Base-by-base conservation (phyloP, 2,113 vertebrate species). In the Eulemur macaco region DNA sequence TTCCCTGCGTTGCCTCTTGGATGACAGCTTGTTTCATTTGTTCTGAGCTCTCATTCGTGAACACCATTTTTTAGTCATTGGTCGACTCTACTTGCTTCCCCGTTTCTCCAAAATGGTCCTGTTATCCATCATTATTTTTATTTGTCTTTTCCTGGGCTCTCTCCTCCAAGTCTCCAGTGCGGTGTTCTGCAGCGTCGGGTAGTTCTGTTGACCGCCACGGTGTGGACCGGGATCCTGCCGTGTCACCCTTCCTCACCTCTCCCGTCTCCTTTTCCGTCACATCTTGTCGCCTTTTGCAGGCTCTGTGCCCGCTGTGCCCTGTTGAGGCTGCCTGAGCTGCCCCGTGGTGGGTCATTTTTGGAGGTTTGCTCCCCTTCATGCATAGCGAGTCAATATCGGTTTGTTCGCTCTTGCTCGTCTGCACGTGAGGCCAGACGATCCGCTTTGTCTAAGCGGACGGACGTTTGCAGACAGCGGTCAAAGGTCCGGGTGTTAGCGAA, bases 241-340 rank as follows among this genome's bases (percentile, higher is more conserved):
- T 1, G 17, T 1, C 42, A 21, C 1, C 18, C n/a, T 6, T 10
- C 34, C 23, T 37, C 10, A 4, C 4, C 86, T 63, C 25, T 31
- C 23, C 23, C 4, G 0, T 21, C 6, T 3, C 20, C 60, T 27
- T 56, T 42, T 52, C 25, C 13, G 8, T 69, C 60, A 31, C 66
- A 7, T 56, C 63, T n/a, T 13, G 1, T 11, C 1, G 3, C n/a
- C 74, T 37, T 56, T 7, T 8, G 2, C 0, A 3, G 39, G 39
- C 13, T 8, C 54, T 7, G 1, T 10, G 10, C 15, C 58, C 42
- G 42, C 73, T 2, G 0, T 82, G 78, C 78, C n/a, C 27, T 29
- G 6, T 3, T 1, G 23, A 64, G 23, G 34, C 39, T 15, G 37
- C 6, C 47, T 21, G 13, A n/a, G 34, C 37, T 50, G 56, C n/a